Base-by-base conservation (phyloP, 2,888 invertebrate genomes). In the Lepas anatifera region DNA sequence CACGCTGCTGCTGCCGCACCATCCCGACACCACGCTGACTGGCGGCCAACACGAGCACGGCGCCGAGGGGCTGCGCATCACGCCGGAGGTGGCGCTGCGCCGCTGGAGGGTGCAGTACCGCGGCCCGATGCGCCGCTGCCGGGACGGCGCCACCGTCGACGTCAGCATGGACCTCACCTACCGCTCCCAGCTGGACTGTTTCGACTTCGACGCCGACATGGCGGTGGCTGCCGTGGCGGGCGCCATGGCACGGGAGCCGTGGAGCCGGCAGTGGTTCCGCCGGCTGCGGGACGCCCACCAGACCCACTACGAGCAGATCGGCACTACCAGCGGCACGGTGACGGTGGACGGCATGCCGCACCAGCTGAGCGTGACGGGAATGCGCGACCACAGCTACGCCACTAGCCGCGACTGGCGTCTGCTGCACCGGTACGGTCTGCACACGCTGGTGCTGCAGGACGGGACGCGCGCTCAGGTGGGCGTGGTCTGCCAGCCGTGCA, bases 241-340 rank as follows among this genome's bases (percentile, higher is more conserved):
- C 73, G 87, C 89, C 3, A 85, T 92, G 48, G 89, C 91, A 0
- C 82, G 84, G 68, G 90, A 92, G 78, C 82, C 84, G 0, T 92
- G 92, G 92, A 85, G 85, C 69, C 81, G 84, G 69, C 79, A 85
- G 69, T 88, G 88, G 78, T 92, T 87, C 76, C 80, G 86, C 70
- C 82, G 81, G 37, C 83, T 87, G 73, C 81, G 52, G 79, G 88
- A 88, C 37, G 85, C 86, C 2, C 89, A 90, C 77, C 90, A 92
- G 77, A 87, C 87, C 0, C 92, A 92, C 77, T 91, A 92, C 78
- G 92, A 92, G 76, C 91, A 92, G 80, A 88, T 87, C 79, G 90
- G 91, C 0, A 79, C 79, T 6, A 77, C 89, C 69, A 81, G 81
- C 39, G 89, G 88, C 68, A 83, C 80, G 39, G 79, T 89, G 68